Conservation (phyloP, 2,797 vertebrate species). For the Acropternis orthonyx region DNA sequence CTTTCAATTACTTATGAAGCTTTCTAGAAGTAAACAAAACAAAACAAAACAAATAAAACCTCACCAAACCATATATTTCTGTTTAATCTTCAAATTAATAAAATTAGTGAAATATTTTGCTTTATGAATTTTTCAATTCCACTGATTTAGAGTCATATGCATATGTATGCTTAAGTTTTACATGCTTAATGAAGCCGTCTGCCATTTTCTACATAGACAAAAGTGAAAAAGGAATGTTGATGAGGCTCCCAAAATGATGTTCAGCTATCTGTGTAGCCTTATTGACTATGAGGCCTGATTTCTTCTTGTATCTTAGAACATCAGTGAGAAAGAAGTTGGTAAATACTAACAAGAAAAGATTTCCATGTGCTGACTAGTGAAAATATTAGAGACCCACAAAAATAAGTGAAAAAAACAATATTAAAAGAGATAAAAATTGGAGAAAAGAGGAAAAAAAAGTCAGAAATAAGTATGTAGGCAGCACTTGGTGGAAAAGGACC, state of each 20-base stretch:
- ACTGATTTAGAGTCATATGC: neutral
- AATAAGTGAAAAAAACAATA: neutral
- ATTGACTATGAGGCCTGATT: neutral
- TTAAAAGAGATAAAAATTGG: neutral
- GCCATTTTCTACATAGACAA: neutral
- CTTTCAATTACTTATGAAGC: neutral
- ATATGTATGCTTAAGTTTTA: neutral
- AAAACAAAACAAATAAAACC: neutral
- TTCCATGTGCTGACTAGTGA: neutral
- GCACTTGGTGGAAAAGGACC: neutral
- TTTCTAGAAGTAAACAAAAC: neutral
- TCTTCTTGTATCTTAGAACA: neutral
- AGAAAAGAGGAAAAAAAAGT: neutral
- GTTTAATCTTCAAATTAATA: neutral
- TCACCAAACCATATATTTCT: neutral
- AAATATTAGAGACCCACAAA: too few relatives aligned
- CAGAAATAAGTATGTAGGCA: neutral
- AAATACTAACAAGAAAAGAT: neutral
- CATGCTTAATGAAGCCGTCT: neutral
- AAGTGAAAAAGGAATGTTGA: neutral
- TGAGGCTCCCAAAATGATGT: neutral
- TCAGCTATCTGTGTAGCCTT: neutral
- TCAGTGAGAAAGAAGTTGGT: neutral
- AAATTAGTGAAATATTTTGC: neutral
- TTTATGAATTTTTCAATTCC: neutral